Base-by-base conservation (phyloP, 2,888 invertebrate species). In the Melipona beecheii region DNA sequence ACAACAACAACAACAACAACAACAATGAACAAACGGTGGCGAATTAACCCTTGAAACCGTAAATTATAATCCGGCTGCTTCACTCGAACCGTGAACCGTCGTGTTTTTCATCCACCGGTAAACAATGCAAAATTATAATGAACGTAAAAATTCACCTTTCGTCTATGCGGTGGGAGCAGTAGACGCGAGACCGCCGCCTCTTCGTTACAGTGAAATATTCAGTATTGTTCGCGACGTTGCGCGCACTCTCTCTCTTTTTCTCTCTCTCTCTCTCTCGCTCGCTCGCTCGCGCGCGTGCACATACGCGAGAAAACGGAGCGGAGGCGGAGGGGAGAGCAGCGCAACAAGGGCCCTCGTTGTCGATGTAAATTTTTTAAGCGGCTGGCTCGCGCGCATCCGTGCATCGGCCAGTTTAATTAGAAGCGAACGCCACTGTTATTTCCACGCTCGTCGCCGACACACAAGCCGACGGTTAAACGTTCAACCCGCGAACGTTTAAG, bases 331-430 rank as follows among this genome's bases (percentile, higher is more conserved):
- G 65, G 52, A 52, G n/a, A 43, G n/a, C 1, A 56, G 50, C 65
- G 64, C 64, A 70, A 70, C 69, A 56, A 58, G 43, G 27, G n/a
- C 31, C 62, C 64, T 70, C 73, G 81, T 79, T 73, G 78, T 68
- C 74, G 82, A 88, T 84, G 81, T 90, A 82, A 86, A 88, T 90
- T 86, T 86, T 86, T 88, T 81, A 86, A 84, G 54, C 69, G 43
- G n/a, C 80, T 70, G 19, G 50, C 72, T 68, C 70, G 52, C 74
- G 49, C 24, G 75, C 36, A 81, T 80, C 82, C 75, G 58, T 43
- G 79, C 65, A 84, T 86, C 82, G 86, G 80, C 75, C 60, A 64
- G 75, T 82, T 88, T 75, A 82, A 86, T 81, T 75, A 80, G 77
- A 77, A 75, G 71, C 69, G 73, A 79, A 80, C 78, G 27, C 24